A percentile compares a stretch with the other conserved stretches of the same genome.
These are phyloP conservation scores for Sarcophaga caerulescens DNA, from an alignment of 2,888 invertebrate genomes.

Conservation along the genomic window DNA sequence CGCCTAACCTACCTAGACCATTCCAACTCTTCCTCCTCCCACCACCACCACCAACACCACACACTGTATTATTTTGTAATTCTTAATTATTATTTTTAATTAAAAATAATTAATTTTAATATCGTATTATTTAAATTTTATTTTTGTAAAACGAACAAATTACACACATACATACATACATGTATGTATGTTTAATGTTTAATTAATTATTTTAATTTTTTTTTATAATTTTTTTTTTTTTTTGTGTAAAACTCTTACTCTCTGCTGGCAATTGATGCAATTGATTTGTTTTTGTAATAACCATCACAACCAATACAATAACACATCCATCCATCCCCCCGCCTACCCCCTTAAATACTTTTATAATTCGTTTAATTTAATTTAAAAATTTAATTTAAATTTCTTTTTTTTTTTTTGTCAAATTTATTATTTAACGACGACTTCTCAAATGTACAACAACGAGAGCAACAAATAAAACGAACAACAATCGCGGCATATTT, in stretches of 20 bases:
- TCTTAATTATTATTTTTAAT: slow-evolving; percentile 71
- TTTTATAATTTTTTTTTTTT: slow-evolving; percentile 51
- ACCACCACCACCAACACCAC: too few relatives aligned
- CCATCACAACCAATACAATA: slow-evolving; percentile 28
- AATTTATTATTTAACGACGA: slow-evolving; percentile 47
- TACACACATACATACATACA: too few relatives aligned
- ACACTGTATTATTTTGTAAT: too few relatives aligned
- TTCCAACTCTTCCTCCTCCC: too few relatives aligned
- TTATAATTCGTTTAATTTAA: slow-evolving; percentile 65
- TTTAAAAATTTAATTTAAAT: slow-evolving; percentile 39
- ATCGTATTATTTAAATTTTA: background rate
- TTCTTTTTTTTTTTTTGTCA: slow-evolving; percentile 7
- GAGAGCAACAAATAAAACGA: too few relatives aligned
- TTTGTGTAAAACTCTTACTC: slow-evolving; percentile 62
- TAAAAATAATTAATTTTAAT: slow-evolving; percentile 65
- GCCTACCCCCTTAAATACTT: background rate
- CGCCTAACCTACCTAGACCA: too few relatives aligned
- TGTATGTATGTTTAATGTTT: slow-evolving; percentile 43
- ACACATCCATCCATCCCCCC: background rate
- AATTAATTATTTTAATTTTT: slow-evolving; percentile 43
- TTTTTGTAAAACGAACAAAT: background rate
- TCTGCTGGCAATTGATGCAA: slow-evolving; percentile 69
- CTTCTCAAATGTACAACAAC: slow-evolving; percentile 53
- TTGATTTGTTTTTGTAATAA: slow-evolving; percentile 57
- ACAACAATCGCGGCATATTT: slow-evolving; percentile 38